Base-by-base conservation (phyloP, 1,140 invertebrate species). In the Ectropis grisescens region DNA sequence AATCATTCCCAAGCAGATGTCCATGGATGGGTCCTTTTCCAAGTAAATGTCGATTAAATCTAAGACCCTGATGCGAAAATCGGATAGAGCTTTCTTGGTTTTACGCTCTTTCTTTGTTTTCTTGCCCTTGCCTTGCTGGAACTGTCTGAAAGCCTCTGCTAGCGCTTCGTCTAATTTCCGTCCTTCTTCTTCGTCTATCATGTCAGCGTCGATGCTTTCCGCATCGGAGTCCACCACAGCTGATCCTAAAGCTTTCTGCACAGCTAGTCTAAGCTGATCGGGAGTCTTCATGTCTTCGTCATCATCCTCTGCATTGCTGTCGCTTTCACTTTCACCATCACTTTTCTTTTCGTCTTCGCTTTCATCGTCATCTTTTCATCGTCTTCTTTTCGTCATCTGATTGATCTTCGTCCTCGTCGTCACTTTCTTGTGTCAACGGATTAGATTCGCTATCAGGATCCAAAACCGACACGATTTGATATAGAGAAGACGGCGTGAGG, bases 131-230 rank as follows among this genome's bases (percentile, higher is more conserved):
- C 85, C 86, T 40, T 89, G 83, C 41, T 85, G 85, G 34, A 89
- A 84, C 33, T 87, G 82, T 53, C 84, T 88, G 55, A 93, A 93
- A 1, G 89, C 90, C 25, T 86, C 85, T 1, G 88, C 88, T 13
- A 93, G 61, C 1, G 89, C 89, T 48, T 86, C 75, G 54, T 93
- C 87, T 2, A 93, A 68, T 42, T 86, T 86, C 44, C 88, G 86
- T 2, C 91, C 91, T 64, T 93, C 89, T 43, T 87, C 88, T 50
- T 93, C 91, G 38, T 84, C 84, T 25, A 94, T 88, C 44, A 92
- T 84, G 56, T 93, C 91, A 10, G 92, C 84, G 47, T 93, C 90
- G 5, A 93, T 79, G 38, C 90, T 91, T 61, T 90, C 90, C 13
- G 85, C 82, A 31, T 91, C 89, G 15, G 84, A 84, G 47, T 87